Evolutionary conservation across 2,888 invertebrate genomes (phyloP).

Genomic region (Drosophila parthenogenetica): DNA sequence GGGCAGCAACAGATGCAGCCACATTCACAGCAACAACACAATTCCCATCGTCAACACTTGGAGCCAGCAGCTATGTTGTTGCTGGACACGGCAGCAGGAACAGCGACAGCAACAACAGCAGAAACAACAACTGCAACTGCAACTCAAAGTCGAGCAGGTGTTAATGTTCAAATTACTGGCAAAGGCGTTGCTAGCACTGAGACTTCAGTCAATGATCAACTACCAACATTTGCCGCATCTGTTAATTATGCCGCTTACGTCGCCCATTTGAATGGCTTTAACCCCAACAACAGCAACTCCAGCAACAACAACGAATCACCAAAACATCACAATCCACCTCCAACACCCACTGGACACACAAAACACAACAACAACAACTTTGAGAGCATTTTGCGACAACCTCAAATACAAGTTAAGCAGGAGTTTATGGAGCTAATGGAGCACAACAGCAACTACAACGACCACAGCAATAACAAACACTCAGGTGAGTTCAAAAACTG

Average conservation of each 20-base stretch:
- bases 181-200: constrained; percentile 74
- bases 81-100: constrained; percentile 57
- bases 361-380: constrained; percentile 26
- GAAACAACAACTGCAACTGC: constrained; percentile 53
- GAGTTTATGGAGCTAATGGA: constrained; percentile 72
- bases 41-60: constrained; percentile 76
- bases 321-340: constrained; percentile 20
- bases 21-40: constrained; percentile 48
- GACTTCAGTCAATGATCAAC: constrained; percentile 72
- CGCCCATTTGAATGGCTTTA: constrained; percentile 73
- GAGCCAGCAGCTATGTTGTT: constrained; percentile 66
- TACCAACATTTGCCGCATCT: constrained; percentile 55
- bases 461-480: constrained; percentile 20
- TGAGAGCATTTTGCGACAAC: constrained; percentile 58
- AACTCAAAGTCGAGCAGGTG: constrained; percentile 76
- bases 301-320: constrained; percentile 28
- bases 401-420: constrained; percentile 78
- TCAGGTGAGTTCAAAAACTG: constrained; percentile 21
- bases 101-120: constrained; percentile 35
- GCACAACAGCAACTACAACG: constrained; percentile 16
- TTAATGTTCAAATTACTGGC: constrained; percentile 83
- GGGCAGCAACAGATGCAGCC: constrained; percentile 56
- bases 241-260: constrained; percentile 71
- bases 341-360: constrained; percentile 24
- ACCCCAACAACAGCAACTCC: constrained; percentile 43